A percentile compares a stretch with the other conserved stretches of the same genome.
These are phyloP conservation scores for Acanthurus tractus DNA, from an alignment of 2,797 vertebrate genomes.

Conservation along the genomic window DNA sequence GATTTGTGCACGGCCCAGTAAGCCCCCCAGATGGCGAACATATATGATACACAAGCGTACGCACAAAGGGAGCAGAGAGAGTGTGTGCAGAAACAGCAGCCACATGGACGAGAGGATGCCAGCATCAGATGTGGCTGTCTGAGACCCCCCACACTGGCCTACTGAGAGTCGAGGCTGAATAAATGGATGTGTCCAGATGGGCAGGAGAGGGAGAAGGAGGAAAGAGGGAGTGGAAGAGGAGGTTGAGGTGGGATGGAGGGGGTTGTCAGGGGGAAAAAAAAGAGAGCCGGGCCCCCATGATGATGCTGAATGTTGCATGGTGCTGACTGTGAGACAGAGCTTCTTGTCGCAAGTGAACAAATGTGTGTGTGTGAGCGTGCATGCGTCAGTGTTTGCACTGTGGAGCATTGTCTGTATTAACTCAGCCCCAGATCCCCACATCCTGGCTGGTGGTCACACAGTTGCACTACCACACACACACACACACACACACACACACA, in stretches of 20 bases:
- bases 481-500: constrained; percentile 23
- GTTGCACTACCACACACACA: constrained; percentile 28
- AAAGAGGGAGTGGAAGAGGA: constrained; percentile 13
- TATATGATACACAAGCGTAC: constrained; percentile 28
- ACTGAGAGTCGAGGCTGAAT: constrained; percentile 57
- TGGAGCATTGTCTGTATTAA: constrained; percentile 58
- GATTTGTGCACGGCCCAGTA: constrained; percentile 76
- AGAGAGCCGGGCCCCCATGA: neutral
- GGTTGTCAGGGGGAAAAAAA: neutral
- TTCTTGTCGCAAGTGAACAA: constrained; percentile 36
- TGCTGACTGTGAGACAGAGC: constrained; percentile 52
- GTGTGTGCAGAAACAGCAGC: constrained; percentile 20
- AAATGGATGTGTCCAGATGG: constrained; percentile 76
- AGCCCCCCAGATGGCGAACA: constrained; percentile 62
- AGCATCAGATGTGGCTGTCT: constrained; percentile 53
- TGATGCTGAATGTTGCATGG: constrained; percentile 40
- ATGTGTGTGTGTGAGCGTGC: constrained; percentile 46
- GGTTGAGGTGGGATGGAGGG: neutral
- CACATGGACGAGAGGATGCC: constrained; percentile 58
- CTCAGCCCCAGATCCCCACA: constrained; percentile 56
- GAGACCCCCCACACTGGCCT: constrained; percentile 53
- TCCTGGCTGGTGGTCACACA: constrained; percentile 75
- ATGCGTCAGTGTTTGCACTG: constrained; percentile 47
- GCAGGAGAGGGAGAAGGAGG: constrained; percentile 16
- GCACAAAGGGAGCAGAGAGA: constrained; percentile 14